These are phyloP conservation scores for Pristionchus mayeri DNA, from an alignment of 2,888 invertebrate species.

Conservation along the genomic window DNA sequence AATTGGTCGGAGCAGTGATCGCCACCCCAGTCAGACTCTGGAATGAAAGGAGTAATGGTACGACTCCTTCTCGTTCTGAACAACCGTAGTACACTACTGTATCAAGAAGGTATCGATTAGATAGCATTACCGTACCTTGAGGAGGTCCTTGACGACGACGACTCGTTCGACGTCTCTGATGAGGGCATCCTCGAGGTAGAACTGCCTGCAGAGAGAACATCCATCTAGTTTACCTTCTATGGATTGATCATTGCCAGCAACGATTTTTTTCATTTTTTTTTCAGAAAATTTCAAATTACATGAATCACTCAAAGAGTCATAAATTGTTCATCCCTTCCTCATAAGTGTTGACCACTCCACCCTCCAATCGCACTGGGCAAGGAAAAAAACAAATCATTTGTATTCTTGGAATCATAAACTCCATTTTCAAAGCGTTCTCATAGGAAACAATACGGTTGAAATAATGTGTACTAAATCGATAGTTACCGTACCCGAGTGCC, in stretches of 20 bases:
- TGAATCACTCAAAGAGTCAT: neutral
- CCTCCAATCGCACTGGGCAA: neutral
- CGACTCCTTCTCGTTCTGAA: too few relatives aligned
- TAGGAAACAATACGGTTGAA: too few relatives aligned
- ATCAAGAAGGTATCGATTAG: neutral
- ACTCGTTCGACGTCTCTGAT: constrained; percentile 77
- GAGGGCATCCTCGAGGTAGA: constrained; percentile 77
- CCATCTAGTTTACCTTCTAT: neutral
- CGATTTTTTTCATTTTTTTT: neutral
- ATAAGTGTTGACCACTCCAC: neutral
- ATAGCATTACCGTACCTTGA: constrained; percentile 13
- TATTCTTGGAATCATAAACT: too few relatives aligned
- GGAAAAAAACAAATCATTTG: neutral
- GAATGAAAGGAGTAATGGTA: neutral
- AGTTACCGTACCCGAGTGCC: constrained; percentile 73
- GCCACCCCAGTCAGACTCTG: constrained; percentile 49
- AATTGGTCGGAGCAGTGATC: constrained; percentile 77
- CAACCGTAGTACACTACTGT: neutral
- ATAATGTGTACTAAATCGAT: too few relatives aligned
- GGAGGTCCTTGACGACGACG: constrained; percentile 65
- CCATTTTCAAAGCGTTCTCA: too few relatives aligned
- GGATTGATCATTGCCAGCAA: neutral
- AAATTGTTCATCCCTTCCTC: neutral
- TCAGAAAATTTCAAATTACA: neutral
- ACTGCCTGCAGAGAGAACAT: constrained; percentile 71